Evolutionary conservation across 2,113 vertebrate species (phyloP).

Genomic region (Ctenomys sociabilis): DNA sequence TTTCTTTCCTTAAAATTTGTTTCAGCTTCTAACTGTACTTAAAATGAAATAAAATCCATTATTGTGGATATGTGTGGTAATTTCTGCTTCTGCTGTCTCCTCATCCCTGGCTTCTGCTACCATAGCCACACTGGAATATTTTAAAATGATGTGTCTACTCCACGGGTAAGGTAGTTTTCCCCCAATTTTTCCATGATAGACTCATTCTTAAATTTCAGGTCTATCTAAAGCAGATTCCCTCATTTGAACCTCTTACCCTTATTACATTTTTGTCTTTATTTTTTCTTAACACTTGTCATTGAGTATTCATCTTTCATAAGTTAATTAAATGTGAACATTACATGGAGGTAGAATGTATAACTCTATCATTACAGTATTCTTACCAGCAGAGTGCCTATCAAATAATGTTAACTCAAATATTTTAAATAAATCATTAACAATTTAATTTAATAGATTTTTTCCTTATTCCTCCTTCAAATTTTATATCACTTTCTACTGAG

Average conservation of each 20-base stretch:
- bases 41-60: neutral
- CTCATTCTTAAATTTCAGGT: neutral
- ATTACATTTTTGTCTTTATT: neutral
- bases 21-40: neutral
- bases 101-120: neutral
- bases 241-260: neutral
- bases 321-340: neutral
- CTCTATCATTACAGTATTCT: neutral
- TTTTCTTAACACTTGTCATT: neutral
- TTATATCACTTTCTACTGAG: neutral
- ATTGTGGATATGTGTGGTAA: neutral
- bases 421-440: slow-evolving; percentile 6
- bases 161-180: neutral
- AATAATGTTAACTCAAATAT: neutral
- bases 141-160: neutral
- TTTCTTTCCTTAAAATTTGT: neutral
- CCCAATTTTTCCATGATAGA: neutral
- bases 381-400: neutral
- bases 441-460: neutral
- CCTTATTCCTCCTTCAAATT: neutral
- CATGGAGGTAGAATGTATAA: neutral
- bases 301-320: neutral
- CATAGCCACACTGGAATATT: neutral
- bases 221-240: neutral
- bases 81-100: neutral